Conservation (phyloP, 30 jellyfish, hydroid and myxozoan genomes). For the Hydractinia echinata region DNA sequence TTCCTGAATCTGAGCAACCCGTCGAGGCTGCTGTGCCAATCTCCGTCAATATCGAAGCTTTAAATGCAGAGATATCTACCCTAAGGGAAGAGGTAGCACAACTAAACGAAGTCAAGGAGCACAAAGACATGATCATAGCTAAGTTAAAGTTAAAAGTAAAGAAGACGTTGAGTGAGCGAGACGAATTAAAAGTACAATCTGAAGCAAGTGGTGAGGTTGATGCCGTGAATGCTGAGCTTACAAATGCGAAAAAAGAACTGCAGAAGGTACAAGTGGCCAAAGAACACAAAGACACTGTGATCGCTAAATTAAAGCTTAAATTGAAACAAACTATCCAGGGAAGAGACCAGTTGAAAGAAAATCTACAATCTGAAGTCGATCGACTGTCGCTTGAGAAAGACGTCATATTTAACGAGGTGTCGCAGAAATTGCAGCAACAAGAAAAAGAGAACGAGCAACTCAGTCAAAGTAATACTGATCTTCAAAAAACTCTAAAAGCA, state of each 20-base stretch:
- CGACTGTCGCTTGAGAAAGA: conserved; percentile 69
- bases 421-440: conserved; percentile 58
- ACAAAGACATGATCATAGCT: conserved; percentile 33
- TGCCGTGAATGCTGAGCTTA: background rate
- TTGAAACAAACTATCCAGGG: conserved; percentile 70
- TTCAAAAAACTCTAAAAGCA: conserved; percentile 3
- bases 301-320: conserved; percentile 68
- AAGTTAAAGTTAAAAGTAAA: conserved; percentile 23
- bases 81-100: conserved; percentile 41
- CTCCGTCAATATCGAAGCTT: conserved; percentile 3
- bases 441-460: conserved; percentile 25
- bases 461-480: conserved; percentile 13
- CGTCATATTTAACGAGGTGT: conserved; percentile 65
- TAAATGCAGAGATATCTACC: background rate
- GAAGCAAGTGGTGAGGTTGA: conserved; percentile 20
- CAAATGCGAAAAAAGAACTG: conserved; percentile 29
- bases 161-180: conserved; percentile 14
- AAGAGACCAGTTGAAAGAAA: conserved; percentile 57
- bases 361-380: conserved; percentile 75
- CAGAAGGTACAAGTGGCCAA: conserved; percentile 28
- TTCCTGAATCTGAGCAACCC: conserved; percentile 19
- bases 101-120: conserved; percentile 20
- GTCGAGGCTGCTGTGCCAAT: background rate
- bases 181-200: conserved; percentile 9
- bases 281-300: conserved; percentile 61